Evolutionary conservation across 2,888 invertebrate species (phyloP), one percentile per base, ranked within the genome.

Genomic region (Cantharis flavilabris): DNA sequence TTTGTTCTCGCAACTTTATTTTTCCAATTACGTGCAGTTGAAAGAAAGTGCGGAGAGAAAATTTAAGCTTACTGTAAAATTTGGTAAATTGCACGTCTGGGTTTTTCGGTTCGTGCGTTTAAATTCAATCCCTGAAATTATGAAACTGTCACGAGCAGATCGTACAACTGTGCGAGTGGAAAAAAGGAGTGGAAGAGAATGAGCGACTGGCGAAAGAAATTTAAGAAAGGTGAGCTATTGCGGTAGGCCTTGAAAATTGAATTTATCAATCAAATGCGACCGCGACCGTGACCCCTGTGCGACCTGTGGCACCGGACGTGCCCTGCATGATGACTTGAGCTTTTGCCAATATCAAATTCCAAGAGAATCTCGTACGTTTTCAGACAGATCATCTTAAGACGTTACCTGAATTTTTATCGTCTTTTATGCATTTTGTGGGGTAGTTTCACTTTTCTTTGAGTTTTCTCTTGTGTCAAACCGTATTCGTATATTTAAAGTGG

Each of bases 211-310:
- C 13, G 49, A 49, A 49, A 49, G 49, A 49, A 49, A 49, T 49
- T 49, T 49, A 49, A 49, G 49, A 49, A 49, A 49, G 49, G 49
- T 49, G 49, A 49, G 49, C 49, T 74, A 80, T 83, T 83, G 82
- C 76, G 82, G 83, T 82, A 83, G 83, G 82, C 80, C 80, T 72
- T 74, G 72, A 71, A 81, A 82, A 83, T 82, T 83, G 81, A 82
- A 83, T 83, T 83, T 83, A 81, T 83, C 83, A 82, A 83, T 83
- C 81, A 81, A 80, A 77, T 77, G 77, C 73, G 83, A 76, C 49
- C 26, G 26, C 65, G 65, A 67, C 81, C 79, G 79, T 79, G 79
- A 77, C 80, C 49, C 49, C 77, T 81, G 79, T 72, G 72, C 80
- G 81, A 83, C 81, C 82, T 78, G 82, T 79, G 76, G 77, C 81